Base-by-base conservation (phyloP, 2,113 vertebrate genomes). In the Grus americana region DNA sequence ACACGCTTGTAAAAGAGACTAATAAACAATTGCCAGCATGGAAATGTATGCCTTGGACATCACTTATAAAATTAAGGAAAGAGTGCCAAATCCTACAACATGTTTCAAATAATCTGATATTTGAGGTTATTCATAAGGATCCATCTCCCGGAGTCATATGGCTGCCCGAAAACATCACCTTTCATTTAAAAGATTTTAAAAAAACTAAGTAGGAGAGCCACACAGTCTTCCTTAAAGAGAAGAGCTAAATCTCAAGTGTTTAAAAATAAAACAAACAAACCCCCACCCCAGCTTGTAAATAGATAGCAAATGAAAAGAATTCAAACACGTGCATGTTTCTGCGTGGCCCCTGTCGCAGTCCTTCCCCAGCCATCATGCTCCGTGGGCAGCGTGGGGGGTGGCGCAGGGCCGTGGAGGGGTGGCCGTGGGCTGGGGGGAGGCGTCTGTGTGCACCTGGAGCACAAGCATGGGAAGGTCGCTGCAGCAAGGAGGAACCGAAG, bases 251-350 rank as follows among this genome's bases (percentile, higher is more conserved):
- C 42, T 61, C 36, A 61, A 32, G 15, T 32, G 26, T 68, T 86
- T 52, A 38, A 49, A 81, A 94, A 7, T 49, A 80, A 79, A 19
- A 42, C 40, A 10, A 40, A 47, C 4, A 24, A 27, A 27, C 50
- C 50, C 10, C 4, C 5, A 12, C 29, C 16, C 6, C 4, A 36
- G n/a, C 16, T 46, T 83, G 44, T 21, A 19, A 63, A 22, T 3
- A 83, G 71, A n/a, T 17, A 54, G 30, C 62, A 67, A 32, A 54
- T 24, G 3, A 11, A 49, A 76, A 67, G 26, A 11, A 44, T 29
- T 78, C 27, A 12, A 8, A 36, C 1, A 2, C 5, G 18, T 19
- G 1, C 3, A 1, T 11, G 11, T 40, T 70, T n/a, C 22, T 78
- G 61, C 46, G 55, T 26, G 29, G 36, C 26, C 15, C 5, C 23